Percentiles rank a stretch among this genome's conserved stretches.
Evolutionary conservation across 2,888 invertebrate genomes (phyloP).

Genomic region (Sarcophaga subvicina): DNA sequence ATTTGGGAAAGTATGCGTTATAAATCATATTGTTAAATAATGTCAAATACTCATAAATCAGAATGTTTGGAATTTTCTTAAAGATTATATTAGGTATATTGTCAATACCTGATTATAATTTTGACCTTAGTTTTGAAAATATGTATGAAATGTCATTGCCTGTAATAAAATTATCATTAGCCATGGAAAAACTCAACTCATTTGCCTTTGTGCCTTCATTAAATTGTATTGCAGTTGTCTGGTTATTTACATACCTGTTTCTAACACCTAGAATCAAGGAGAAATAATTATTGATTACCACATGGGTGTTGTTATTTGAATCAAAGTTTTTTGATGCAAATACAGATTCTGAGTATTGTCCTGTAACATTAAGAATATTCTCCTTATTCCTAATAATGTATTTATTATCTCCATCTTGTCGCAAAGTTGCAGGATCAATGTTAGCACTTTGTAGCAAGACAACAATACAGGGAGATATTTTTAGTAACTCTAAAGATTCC

Average conservation of each 20-base stretch:
- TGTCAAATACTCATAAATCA: constrained; percentile 1
- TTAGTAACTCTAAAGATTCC: neutral
- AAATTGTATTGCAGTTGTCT: no score
- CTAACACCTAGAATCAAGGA: no score
- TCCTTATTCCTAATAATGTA: neutral
- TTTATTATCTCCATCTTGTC: neutral
- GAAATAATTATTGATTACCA: no score
- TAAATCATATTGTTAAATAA: constrained; percentile 12
- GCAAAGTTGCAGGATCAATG: neutral
- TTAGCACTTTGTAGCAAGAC: neutral
- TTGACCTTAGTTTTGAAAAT: neutral
- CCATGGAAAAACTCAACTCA: no score
- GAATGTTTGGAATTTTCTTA: constrained; percentile 3
- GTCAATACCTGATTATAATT: neutral
- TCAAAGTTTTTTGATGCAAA: neutral
- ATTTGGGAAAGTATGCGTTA: constrained; percentile 6
- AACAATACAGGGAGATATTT: neutral
- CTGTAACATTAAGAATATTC: constrained; percentile 6
- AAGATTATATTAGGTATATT: constrained; percentile 9
- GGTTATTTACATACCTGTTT: no score
- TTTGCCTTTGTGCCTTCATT: no score
- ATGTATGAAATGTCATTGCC: neutral
- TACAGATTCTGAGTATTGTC: neutral
- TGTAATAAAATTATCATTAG: neutral
- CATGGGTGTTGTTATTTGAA: no score